A percentile compares a stretch with the other conserved stretches of the same genome.
Evolutionary conservation across 53 echinoderm and acorn worm genomes (phyloP).

Genomic region (Arbacia lixula): DNA sequence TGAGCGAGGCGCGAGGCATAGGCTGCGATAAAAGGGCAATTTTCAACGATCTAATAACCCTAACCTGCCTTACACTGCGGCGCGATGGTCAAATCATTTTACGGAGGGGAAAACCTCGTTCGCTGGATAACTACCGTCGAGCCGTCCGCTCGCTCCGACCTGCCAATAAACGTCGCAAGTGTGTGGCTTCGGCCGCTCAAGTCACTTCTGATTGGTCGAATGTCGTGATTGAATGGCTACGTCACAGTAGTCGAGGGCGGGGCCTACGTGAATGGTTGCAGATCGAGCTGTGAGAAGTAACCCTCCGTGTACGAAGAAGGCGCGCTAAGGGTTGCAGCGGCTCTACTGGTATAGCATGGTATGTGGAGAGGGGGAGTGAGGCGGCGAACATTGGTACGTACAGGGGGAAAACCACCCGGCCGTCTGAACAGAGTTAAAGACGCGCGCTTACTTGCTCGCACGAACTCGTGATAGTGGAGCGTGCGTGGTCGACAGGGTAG

Average conservation of each 20-base stretch:
- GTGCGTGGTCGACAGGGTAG: background rate
- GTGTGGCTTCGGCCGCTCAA: no score
- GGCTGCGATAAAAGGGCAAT: slow-evolving; percentile 16
- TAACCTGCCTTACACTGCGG: background rate
- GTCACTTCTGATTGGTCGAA: slow-evolving; percentile 14
- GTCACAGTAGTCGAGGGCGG: slow-evolving; percentile 47
- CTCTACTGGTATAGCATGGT: slow-evolving; percentile 47
- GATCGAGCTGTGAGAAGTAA: background rate
- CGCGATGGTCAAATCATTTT: slow-evolving; percentile 33
- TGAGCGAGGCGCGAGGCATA: background rate
- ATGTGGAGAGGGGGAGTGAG: slow-evolving; percentile 34
- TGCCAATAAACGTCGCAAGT: slow-evolving; percentile 45
- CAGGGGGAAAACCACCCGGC: slow-evolving; percentile 37
- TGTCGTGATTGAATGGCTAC: slow-evolving; percentile 38
- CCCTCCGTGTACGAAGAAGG: no score
- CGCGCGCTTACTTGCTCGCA: slow-evolving; percentile 22
- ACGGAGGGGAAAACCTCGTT: background rate
- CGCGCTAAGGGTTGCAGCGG: no score
- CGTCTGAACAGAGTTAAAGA: slow-evolving; percentile 44
- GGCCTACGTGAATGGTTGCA: slow-evolving; percentile 1
- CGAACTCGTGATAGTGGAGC: slow-evolving; percentile 32
- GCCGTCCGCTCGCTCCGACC: background rate
- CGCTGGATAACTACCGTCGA: slow-evolving; percentile 4
- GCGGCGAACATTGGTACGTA: no score
- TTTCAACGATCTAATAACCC: slow-evolving; percentile 34